These are phyloP conservation scores for Azemiops feae DNA, from an alignment of 2,113 vertebrate genomes.

Conservation along the genomic window DNA sequence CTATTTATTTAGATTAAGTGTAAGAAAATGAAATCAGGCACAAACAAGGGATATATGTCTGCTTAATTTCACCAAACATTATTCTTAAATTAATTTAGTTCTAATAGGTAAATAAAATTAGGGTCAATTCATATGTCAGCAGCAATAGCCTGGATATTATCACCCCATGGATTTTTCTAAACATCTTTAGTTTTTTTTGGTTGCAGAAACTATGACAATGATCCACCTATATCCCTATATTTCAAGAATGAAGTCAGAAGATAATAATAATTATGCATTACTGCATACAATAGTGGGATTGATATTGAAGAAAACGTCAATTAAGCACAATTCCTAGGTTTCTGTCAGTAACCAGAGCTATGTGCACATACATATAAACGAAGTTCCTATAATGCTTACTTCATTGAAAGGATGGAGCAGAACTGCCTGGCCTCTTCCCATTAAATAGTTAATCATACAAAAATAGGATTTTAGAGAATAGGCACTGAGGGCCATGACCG, in stretches of 20 bases:
- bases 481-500: neutral
- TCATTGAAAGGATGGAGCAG: neutral
- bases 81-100: neutral
- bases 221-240: neutral
- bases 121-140: neutral
- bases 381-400: neutral
- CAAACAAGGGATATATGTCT: neutral
- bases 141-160: neutral
- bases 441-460: neutral
- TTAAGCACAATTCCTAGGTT: neutral
- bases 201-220: neutral
- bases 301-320: neutral
- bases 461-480: neutral
- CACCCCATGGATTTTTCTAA: neutral
- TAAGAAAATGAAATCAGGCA: neutral
- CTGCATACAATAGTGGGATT: neutral
- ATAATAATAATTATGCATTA: neutral
- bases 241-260: neutral
- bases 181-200: neutral
- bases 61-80: neutral
- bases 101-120: neutral
- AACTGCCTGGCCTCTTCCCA: neutral
- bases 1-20: neutral
- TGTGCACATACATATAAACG: neutral
- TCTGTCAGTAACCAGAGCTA: neutral